Conservation (phyloP, 2,113 vertebrate genomes). For the Neolamprologus fasciatus region DNA sequence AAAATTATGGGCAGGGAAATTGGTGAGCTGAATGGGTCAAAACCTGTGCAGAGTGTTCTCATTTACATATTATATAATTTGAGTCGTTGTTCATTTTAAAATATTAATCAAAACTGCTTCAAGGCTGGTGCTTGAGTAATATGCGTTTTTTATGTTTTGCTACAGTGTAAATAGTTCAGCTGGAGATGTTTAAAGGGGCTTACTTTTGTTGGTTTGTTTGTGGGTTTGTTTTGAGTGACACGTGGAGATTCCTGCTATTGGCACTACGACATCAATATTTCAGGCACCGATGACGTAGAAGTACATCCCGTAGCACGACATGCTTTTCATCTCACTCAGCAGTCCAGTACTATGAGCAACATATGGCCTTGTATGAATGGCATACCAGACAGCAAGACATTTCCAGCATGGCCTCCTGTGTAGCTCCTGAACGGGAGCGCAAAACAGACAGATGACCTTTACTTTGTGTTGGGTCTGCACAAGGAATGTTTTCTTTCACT, state of each 20-base stretch:
- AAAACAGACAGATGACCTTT: constrained; percentile 43
- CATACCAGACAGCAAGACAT: constrained; percentile 14
- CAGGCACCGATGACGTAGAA: neutral
- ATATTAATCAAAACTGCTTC: neutral
- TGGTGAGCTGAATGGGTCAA: neutral
- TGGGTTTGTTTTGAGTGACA: neutral
- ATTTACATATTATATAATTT: neutral
- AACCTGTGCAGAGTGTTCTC: neutral
- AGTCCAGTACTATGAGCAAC: constrained; percentile 9
- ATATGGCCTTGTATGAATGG: constrained; percentile 42
- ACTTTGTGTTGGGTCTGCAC: constrained; percentile 20
- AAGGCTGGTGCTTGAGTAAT: neutral
- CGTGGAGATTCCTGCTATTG: neutral
- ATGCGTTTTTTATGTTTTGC: neutral
- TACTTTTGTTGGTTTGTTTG: neutral
- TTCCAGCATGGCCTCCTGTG: constrained; percentile 9
- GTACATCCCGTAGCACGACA: neutral
- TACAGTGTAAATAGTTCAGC: neutral
- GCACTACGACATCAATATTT: constrained; percentile 1
- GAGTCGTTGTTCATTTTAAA: neutral
- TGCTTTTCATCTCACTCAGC: constrained; percentile 12
- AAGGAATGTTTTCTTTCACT: constrained; percentile 31
- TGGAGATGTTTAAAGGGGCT: neutral
- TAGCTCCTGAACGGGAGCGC: neutral
- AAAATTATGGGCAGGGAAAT: neutral